Conservation (phyloP, 2,888 invertebrate species). For the Muscina levida region DNA sequence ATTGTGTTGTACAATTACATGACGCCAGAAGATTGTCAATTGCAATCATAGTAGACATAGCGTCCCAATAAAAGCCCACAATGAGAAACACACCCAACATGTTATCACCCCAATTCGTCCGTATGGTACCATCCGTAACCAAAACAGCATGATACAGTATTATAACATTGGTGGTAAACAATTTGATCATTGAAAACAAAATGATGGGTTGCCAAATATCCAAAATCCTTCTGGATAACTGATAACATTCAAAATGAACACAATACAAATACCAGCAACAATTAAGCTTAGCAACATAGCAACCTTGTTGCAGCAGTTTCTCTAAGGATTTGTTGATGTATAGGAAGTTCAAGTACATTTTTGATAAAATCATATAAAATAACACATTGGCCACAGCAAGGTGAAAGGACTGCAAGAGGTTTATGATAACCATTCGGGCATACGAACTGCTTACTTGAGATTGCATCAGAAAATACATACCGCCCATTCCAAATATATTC, state of each 20-base stretch:
- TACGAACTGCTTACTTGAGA: not conserved
- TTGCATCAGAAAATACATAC: not conserved
- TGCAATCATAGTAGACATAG: not conserved
- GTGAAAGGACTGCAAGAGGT: not conserved
- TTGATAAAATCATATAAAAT: not conserved
- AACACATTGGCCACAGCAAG: constrained; percentile 1
- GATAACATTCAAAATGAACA: constrained; percentile 28
- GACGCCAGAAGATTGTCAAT: not conserved
- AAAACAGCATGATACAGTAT: constrained; percentile 31
- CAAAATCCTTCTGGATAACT: not conserved
- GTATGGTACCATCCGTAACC: not conserved
- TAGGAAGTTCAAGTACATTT: constrained; percentile 4
- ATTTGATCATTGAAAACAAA: constrained; percentile 23
- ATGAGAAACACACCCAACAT: constrained; percentile 4
- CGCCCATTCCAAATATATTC: not conserved
- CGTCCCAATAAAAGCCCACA: constrained; percentile 26
- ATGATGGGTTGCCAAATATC: not conserved
- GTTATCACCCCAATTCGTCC: not conserved
- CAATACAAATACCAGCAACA: constrained; percentile 4
- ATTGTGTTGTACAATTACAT: not conserved
- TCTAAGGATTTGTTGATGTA: constrained; percentile 30
- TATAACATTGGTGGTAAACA: constrained; percentile 22
- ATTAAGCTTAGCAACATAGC: not conserved
- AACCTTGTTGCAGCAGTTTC: not conserved
- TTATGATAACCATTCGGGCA: not conserved